These are phyloP conservation scores for Melanargia galathea DNA, from an alignment of 2,888 invertebrate species.

Conservation along the genomic window DNA sequence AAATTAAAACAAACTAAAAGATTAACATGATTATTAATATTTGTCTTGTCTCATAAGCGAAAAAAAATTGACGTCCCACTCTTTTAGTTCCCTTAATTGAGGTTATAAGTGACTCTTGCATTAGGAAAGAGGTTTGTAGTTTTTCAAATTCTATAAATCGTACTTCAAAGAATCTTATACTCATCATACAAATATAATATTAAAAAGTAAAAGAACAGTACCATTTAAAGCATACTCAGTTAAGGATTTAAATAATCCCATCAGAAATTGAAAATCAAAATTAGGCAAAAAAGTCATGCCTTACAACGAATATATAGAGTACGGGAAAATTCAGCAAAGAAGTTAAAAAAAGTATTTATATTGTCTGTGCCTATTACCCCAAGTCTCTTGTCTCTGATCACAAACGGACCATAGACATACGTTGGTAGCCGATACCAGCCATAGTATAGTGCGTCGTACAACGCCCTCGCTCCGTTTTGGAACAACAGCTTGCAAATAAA, in stretches of 20 bases:
- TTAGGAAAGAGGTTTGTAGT: constrained; percentile 13
- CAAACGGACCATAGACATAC: constrained; percentile 66
- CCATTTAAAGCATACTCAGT: constrained; percentile 21
- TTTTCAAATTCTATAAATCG: neutral
- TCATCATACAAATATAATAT: constrained; percentile 2
- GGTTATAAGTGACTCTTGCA: constrained; percentile 18
- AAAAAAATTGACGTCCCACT: neutral
- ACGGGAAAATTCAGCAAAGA: constrained; percentile 25
- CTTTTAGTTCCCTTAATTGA: neutral
- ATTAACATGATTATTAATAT: neutral
- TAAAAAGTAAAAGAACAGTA: constrained; percentile 8
- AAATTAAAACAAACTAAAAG: neutral
- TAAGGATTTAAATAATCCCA: constrained; percentile 8
- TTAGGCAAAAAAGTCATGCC: constrained; percentile 33
- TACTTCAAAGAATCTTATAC: neutral
- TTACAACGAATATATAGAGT: constrained; percentile 16
- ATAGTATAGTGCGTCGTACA: constrained; percentile 70
- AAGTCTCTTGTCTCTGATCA: constrained; percentile 54
- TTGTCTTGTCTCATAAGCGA: too few relatives aligned
- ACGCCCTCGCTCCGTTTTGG: constrained; percentile 60
- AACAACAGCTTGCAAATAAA: constrained; percentile 76
- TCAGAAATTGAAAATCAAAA: constrained; percentile 12
- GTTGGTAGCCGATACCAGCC: constrained; percentile 66
- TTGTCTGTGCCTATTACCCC: constrained; percentile 57
- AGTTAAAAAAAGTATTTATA: constrained; percentile 23